Conservation (phyloP, 2,113 vertebrate species). For the Motacilla alba region DNA sequence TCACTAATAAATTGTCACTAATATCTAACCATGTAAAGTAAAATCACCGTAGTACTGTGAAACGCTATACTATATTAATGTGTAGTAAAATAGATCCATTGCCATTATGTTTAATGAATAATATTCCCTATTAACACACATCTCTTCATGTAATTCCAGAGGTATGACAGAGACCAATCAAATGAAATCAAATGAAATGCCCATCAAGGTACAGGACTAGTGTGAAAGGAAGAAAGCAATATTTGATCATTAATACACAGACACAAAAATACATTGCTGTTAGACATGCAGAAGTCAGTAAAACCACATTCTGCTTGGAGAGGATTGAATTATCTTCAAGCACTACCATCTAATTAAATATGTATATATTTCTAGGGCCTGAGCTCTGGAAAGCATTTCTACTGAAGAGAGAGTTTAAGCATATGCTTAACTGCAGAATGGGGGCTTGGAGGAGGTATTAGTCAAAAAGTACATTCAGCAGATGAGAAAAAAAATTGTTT, state of each 20-base stretch:
- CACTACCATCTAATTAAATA: constrained; percentile 51
- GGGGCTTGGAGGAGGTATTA: neutral
- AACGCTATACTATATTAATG: neutral
- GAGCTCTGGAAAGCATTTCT: constrained; percentile 30
- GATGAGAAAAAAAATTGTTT: constrained; percentile 24
- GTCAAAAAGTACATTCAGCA: constrained; percentile 37
- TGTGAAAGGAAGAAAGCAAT: neutral
- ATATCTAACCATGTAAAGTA: neutral
- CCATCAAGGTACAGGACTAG: neutral
- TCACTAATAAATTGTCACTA: neutral
- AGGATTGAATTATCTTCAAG: constrained; percentile 55
- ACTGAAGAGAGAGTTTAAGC: constrained; percentile 6
- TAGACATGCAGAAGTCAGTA: constrained; percentile 36
- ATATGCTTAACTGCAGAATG: constrained; percentile 11
- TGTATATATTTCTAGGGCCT: constrained; percentile 43
- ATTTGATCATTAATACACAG: neutral
- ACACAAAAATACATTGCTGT: neutral
- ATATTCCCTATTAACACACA: neutral
- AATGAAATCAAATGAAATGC: neutral
- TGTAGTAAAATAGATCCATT: neutral
- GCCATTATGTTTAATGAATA: neutral
- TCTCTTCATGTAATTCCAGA: neutral
- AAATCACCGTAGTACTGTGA: neutral
- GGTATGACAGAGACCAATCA: neutral
- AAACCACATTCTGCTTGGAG: constrained; percentile 32